Percentiles rank a stretch among this genome's conserved stretches.
Conservation (phyloP, 1,140 invertebrate genomes). For the Drosophila ironensis region DNA sequence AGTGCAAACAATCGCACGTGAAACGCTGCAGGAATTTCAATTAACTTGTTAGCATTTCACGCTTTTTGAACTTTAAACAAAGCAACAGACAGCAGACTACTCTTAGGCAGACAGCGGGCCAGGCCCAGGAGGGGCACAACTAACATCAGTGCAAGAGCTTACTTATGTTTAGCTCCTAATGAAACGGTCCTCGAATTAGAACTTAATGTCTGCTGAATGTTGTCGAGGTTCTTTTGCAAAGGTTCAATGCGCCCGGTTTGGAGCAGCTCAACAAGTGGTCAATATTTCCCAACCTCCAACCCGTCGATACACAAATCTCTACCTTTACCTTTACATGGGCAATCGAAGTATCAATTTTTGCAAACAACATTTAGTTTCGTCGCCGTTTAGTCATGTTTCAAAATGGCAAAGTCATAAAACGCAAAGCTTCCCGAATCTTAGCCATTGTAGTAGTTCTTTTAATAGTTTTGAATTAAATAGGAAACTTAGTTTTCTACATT, state of each 20-base stretch:
- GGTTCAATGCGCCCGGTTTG: background rate
- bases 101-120: background rate
- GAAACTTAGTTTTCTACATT: too few relatives aligned
- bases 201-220: slow-evolving; percentile 24
- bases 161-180: slow-evolving; percentile 46
- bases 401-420: too few relatives aligned
- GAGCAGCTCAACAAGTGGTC: slow-evolving; percentile 21
- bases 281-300: slow-evolving; percentile 6
- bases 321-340: too few relatives aligned
- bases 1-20: slow-evolving; percentile 51
- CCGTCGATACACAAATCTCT: too few relatives aligned
- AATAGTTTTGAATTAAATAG: too few relatives aligned
- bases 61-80: slow-evolving; percentile 42
- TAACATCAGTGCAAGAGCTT: slow-evolving; percentile 32
- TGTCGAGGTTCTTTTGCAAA: slow-evolving; percentile 14
- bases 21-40: slow-evolving; percentile 58
- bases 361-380: too few relatives aligned
- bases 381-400: too few relatives aligned
- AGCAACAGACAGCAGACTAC: slow-evolving; percentile 17
- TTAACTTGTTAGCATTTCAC: slow-evolving; percentile 51
- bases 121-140: slow-evolving; percentile 14
- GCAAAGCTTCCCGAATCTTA: too few relatives aligned
- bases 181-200: slow-evolving; percentile 21
- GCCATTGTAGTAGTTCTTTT: too few relatives aligned
- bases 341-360: too few relatives aligned